Conservation (phyloP, 2,797 vertebrate genomes). For the Anomalospiza imberbis region DNA sequence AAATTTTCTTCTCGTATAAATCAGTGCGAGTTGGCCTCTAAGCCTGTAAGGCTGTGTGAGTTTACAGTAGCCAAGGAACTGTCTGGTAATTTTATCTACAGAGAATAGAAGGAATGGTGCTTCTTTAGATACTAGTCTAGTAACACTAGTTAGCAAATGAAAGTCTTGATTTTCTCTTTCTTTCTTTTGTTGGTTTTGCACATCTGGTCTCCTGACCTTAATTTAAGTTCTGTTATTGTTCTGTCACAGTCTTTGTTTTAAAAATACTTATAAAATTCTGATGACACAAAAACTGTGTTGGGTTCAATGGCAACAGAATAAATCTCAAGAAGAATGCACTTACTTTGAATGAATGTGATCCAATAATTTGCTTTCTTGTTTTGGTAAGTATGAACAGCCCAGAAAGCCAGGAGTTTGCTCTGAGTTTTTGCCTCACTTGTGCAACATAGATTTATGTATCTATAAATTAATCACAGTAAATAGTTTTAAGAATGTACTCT, state of each 20-base stretch:
- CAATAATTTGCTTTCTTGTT: neutral
- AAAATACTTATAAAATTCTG: constrained; percentile 11
- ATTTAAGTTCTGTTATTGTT: constrained; percentile 5
- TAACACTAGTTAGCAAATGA: neutral
- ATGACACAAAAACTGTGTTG: neutral
- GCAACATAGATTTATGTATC: neutral
- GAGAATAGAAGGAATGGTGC: neutral
- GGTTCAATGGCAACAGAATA: neutral
- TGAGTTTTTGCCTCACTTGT: neutral
- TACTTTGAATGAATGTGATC: neutral
- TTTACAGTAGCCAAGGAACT: constrained; percentile 51
- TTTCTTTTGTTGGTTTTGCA: constrained; percentile 2
- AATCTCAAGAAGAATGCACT: neutral
- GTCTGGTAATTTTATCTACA: constrained; percentile 31
- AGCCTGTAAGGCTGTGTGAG: neutral
- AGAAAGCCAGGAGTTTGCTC: neutral
- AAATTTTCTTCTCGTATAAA: neutral
- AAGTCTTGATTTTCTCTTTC: neutral
- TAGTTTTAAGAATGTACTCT: neutral
- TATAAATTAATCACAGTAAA: neutral
- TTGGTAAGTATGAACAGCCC: neutral
- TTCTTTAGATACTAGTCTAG: constrained; percentile 1
- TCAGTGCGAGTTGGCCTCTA: neutral
- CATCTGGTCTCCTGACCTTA: constrained; percentile 11
- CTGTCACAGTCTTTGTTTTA: constrained; percentile 6